Evolutionary conservation across 2,797 vertebrate genomes (phyloP), one percentile per base, ranked within the genome.

Genomic region (Botia kubotai): DNA sequence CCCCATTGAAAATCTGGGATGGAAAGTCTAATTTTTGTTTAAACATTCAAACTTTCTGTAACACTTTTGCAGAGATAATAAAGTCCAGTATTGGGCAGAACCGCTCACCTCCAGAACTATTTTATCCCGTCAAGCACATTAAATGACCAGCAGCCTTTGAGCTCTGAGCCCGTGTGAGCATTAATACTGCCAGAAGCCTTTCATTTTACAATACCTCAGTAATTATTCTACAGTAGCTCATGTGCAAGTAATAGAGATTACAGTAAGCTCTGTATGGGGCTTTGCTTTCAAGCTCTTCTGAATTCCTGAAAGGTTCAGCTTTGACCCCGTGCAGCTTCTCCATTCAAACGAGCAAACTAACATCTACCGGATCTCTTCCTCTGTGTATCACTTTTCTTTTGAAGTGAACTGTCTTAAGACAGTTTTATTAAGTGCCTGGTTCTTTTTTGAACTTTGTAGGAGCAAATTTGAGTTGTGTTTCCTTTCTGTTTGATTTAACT

Each of bases 181-280:
- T 72, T 68, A 81, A 70, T 69, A 55, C 12, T 48, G 26, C 26
- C 19, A 50, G 57, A 50, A 23, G 72, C 19, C 16, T 65, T 83
- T 70, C 4, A 67, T 85, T 82, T 68, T 33, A 48, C 79, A 76
- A 75, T 55, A 8, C 2, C 8, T 6, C 16, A 48, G 43, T 67
- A 29, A 77, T 78, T 78, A 82, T 70, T 69, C 16, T 39, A 36
- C 55, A 52, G 63, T n/a, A 65, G 5, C 70, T 52, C 53, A 60
- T 82, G 57, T 68, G 17, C 39, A 39, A n/a, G 26, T 53, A 52
- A 80, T 69, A 60, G 67, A 78, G 76, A 70, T 70, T 70, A 78
- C 11, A 48, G 52, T 48, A 16, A 60, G 75, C 52, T 77, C 29
- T 55, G 33, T 11, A 68, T 67, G 50, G 3, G 4, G 21, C 55